Base-by-base conservation (phyloP, 2,113 vertebrate species). In the Silurus asotus region DNA sequence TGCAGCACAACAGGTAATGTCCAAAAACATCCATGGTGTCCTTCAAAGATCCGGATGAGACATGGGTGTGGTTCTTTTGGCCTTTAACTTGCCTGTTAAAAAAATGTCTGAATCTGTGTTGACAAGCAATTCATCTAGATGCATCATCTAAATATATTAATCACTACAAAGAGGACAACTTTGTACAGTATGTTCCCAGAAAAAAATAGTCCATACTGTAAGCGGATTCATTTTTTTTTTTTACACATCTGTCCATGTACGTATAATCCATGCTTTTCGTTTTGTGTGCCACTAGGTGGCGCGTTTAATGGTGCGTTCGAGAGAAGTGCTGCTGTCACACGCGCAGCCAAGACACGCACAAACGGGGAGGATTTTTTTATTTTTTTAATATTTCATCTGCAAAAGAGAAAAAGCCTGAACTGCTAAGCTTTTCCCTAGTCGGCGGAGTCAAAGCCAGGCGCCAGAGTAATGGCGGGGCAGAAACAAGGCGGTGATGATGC, bases 51-150 rank as follows among this genome's bases (percentile, higher is more conserved):
- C 6, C 28, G 23, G 13, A 28, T 19, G n/a, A 84, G 25, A 64
- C 51, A 53, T 65, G 61, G 84, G 84, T 77, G 84, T 78, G 84
- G 84, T 85, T 76, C 5, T 45, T 78, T 85, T 67, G 74, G 25
- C 25, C 25, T 65, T 10, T 37, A 80, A 45, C 77, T 25, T 48
- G 56, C 48, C 7, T 15, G 48, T 80, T 28, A 1, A 61, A 2
- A 2, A 59, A 45, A 59, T 59, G 23, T 20, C 70, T 17, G 48
- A n/a, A 75, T 74, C n/a, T 62, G 23, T 62, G 13, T 61, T 65
- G 20, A 75, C 56, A 45, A 9, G 48, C 15, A 9, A 17, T 23
- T 48, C 17, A 6, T 37, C 37, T 37, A 37, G 37, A 37, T 62
- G n/a, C 55, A 49, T 25, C 55, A 59, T n/a, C 10, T 37, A 55